These are phyloP conservation scores for Drosophila multiciliata DNA, from an alignment of 2,888 invertebrate species.

Conservation along the genomic window DNA sequence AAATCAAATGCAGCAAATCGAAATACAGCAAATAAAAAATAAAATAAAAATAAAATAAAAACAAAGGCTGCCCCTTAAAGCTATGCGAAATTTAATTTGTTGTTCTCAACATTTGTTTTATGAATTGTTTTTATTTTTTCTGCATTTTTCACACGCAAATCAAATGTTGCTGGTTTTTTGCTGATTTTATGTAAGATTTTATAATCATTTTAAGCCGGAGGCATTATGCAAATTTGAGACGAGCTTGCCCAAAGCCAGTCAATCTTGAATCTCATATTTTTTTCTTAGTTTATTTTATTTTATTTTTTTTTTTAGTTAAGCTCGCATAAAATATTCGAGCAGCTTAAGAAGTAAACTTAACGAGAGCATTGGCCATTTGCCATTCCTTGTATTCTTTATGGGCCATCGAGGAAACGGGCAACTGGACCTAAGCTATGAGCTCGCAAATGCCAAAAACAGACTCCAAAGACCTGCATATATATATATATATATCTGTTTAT, in stretches of 20 bases:
- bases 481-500: not conserved
- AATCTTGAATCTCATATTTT: conserved; percentile 19
- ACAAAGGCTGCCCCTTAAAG: conserved; percentile 18
- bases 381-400: conserved; percentile 39
- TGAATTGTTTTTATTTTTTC: conserved; percentile 22
- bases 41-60: conserved; percentile 19
- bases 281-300: not conserved
- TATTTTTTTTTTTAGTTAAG: not conserved
- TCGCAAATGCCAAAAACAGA: conserved; percentile 21
- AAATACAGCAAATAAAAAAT: conserved; percentile 17
- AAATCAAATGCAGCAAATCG: conserved; percentile 70
- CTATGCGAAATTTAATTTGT: conserved; percentile 15
- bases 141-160: conserved; percentile 73
- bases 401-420: not conserved
- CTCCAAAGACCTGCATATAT: too few species aligned
- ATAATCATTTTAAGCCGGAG: conserved; percentile 35
- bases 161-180: conserved; percentile 48
- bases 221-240: conserved; percentile 64
- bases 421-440: conserved; percentile 14
- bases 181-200: conserved; percentile 26
- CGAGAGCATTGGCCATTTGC: conserved; percentile 37
- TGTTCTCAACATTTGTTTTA: conserved; percentile 12
- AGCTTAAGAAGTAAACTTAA: conserved; percentile 27
- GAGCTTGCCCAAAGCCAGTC: conserved; percentile 17
- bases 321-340: conserved; percentile 17